Base-by-base conservation (phyloP, 2,888 invertebrate species). In the Helleia helle region DNA sequence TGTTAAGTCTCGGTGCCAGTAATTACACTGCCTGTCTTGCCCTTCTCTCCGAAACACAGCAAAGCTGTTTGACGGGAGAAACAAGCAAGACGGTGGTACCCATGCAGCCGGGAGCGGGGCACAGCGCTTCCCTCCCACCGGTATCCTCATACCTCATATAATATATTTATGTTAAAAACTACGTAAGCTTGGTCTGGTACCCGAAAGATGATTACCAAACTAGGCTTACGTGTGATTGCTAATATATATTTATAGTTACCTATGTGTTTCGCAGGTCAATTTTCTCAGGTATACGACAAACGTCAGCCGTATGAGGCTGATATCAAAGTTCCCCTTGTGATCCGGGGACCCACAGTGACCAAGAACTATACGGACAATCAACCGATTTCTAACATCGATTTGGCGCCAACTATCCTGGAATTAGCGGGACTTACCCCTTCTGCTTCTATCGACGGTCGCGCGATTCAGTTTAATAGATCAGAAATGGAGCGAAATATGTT, bases 241-340 rank as follows among this genome's bases (percentile, higher is more conserved):
- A n/a, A n/a, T n/a, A 17, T 6, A n/a, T 11, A 4, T 9, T 11
- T 24, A 28, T 26, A 2, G 28, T 26, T 15, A 12, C 4, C 27
- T 3, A 27, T 17, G 24, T 28, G 13, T 40, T 48, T 59, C 59
- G 3, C 64, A 93, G 95, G 96, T 7, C 96, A 96, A 77, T 96
- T 95, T 72, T 90, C 93, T 2, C 89, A 94, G 76, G 92, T 95
- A 0, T 90, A 90, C 76, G 96, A 97, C 71, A 97, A 97, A 63
- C 85, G 96, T 1, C 95, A 95, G 58, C 93, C 94, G 0, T 97
- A 97, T 70, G 95, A 97, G 64, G 91, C 94, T 0, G 97, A 97
- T 61, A 91, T 96, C 29, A 87, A 90, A 52, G 91, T 97, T 0
- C 96, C 96, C 0, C 79, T 97, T 3, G 59, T 95, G 34, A 88